Evolutionary conservation across 2,888 invertebrate genomes (phyloP), one percentile per base, ranked within the genome.

Genomic region (Ptilodon capucinus): DNA sequence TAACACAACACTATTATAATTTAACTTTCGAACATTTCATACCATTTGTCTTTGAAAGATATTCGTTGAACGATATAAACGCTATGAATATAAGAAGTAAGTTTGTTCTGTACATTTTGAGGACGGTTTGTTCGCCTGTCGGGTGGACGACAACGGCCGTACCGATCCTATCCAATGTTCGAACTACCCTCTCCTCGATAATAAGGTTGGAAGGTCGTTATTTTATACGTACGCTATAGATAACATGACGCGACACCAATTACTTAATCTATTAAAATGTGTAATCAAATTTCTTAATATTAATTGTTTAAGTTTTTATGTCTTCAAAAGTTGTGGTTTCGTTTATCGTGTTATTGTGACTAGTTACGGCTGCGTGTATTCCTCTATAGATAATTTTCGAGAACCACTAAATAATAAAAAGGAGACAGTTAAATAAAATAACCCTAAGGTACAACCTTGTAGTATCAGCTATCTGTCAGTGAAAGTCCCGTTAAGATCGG

Each of bases 161-260:
- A n/a, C n/a, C n/a, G 9, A 40, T 28, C 40, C 32, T 43, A 34
- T 44, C 40, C 39, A 21, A 18, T 42, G 13, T 28, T 19, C 43
- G 8, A 60, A 68, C 72, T 78, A 79, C 78, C 79, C 76, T 68
- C 74, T 45, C 39, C 35, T 46, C 53, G 62, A 61, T 62, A 71
- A 66, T 57, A 44, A 42, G 52, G 72, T 72, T 74, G 66, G 63
- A 48, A 74, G 70, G 69, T 73, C 69, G 48, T 52, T 45, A 55
- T 49, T 68, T 68, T 52, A 60, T 58, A 47, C 51, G 48, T 50
- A 48, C 30, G 49, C 42, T 35, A 45, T 54, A 21, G 60, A 65
- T 64, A 67, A 64, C 60, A 23, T 38, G 38, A 28, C 23, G 23
- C n/a, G 19, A 35, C 36, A 21, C n/a, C 18, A 28, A 51, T 4